Percentiles rank a stretch among this genome's conserved stretches.
Evolutionary conservation across 2,797 vertebrate species (phyloP).

Genomic region (Mormyrus hasselquistii): DNA sequence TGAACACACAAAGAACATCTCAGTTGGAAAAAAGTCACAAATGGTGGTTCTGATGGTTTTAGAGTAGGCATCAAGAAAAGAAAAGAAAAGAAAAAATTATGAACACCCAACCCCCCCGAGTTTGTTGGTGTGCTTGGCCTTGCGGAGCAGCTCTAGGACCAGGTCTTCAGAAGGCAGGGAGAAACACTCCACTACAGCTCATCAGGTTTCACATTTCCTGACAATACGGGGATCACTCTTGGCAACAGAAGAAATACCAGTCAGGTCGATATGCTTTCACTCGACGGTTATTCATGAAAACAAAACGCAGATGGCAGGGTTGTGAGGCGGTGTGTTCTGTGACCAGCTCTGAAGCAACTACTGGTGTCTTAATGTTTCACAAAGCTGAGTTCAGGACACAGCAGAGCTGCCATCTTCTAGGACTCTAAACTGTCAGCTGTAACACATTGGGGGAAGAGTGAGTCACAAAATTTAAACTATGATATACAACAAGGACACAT

Average conservation of each 20-base stretch:
- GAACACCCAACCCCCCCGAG: conserved; percentile 8
- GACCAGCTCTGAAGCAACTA: conserved; percentile 30
- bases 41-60: conserved; percentile 15
- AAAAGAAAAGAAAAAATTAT: conserved; percentile 16
- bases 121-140: conserved; percentile 29
- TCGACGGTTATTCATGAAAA: conserved; percentile 41
- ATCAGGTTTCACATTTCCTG: conserved; percentile 36
- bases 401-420: conserved; percentile 41
- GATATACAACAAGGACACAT: not conserved
- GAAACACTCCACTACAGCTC: conserved; percentile 29
- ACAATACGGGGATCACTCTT: conserved; percentile 45
- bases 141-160: not conserved
- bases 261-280: conserved; percentile 37
- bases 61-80: conserved; percentile 15
- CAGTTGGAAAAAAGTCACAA: not conserved
- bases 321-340: conserved; percentile 43
- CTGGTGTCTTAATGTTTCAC: conserved; percentile 32
- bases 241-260: conserved; percentile 47
- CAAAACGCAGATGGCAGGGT: conserved; percentile 21
- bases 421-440: conserved; percentile 60
- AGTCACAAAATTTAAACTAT: not conserved
- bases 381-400: conserved; percentile 33
- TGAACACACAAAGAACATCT: not conserved
- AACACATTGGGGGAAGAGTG: conserved; percentile 9
- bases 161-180: not conserved